Conservation (phyloP, 2,113 vertebrate species). For the Gymnorhina tibicen region DNA sequence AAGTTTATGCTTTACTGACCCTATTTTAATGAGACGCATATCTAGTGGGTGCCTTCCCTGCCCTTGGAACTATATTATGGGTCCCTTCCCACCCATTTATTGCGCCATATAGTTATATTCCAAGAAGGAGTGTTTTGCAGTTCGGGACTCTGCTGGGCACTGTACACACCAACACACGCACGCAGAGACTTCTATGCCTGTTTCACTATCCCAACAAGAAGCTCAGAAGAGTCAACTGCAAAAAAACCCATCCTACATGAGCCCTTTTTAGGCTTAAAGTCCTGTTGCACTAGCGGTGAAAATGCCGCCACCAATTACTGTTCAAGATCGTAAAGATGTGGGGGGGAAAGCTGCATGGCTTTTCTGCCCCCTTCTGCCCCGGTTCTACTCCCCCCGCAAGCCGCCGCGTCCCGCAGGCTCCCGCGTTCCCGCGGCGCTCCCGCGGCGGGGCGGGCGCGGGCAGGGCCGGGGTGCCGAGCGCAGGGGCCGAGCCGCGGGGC, state of each 20-base stretch:
- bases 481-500: too few relatives aligned
- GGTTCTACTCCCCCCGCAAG: fast-evolving
- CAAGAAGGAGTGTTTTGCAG: not conserved
- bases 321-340: fast-evolving
- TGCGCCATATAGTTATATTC: fast-evolving
- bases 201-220: not conserved
- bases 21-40: fast-evolving
- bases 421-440: not conserved
- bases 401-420: too few relatives aligned
- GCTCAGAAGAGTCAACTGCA: not conserved
- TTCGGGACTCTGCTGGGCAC: not conserved
- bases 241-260: not conserved
- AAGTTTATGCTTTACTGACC: fast-evolving
- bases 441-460: not conserved
- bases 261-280: not conserved
- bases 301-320: not conserved
- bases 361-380: fast-evolving
- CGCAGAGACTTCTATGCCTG: fast-evolving
- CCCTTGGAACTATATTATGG: not conserved
- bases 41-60: not conserved
- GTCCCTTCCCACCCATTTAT: not conserved
- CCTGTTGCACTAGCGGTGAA: not conserved
- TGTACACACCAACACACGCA: too few relatives aligned
- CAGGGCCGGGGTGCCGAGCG: not conserved
- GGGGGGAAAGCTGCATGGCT: fast-evolving